Evolutionary conservation across 2,888 invertebrate species (phyloP).

Genomic region (Trichogramma dendrolimi): DNA sequence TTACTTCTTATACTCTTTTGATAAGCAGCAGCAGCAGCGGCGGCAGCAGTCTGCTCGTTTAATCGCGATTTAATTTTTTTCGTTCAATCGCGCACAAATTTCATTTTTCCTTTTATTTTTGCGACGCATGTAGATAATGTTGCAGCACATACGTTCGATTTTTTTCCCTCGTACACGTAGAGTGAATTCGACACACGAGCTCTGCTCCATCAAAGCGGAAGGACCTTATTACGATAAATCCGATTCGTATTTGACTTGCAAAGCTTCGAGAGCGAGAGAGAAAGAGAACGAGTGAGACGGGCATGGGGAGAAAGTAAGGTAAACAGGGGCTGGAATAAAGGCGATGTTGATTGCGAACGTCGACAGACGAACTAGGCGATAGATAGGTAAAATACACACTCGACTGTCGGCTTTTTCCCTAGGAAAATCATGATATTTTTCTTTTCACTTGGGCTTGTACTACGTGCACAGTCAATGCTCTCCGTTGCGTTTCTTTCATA

Average conservation of each 20-base stretch:
- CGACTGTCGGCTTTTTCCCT: not conserved
- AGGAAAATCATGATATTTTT: too few relatives aligned
- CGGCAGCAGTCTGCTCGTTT: constrained; percentile 12
- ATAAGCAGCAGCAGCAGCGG: too few relatives aligned
- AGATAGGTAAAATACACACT: not conserved
- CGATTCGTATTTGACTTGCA: constrained; percentile 40
- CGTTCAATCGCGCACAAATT: constrained; percentile 11
- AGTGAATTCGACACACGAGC: not conserved
- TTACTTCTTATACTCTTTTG: too few relatives aligned
- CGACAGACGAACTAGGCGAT: constrained; percentile 22
- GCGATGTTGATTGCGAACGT: constrained; percentile 5
- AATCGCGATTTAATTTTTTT: constrained; percentile 21
- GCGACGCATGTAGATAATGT: too few relatives aligned
- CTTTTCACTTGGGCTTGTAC: too few relatives aligned
- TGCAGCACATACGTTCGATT: not conserved
- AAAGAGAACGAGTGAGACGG: constrained; percentile 9
- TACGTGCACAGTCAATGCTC: too few relatives aligned
- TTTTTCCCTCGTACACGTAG: not conserved
- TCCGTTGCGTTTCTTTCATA: too few relatives aligned
- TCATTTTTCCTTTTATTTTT: not conserved
- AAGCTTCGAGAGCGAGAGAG: constrained; percentile 24
- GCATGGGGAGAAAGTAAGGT: constrained; percentile 15
- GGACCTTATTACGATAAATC: constrained; percentile 42
- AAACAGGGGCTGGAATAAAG: not conserved
- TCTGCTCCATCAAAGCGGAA: constrained; percentile 28